Evolutionary conservation across 2,113 vertebrate genomes (phyloP).

Genomic region (Platysternon megacephalum): DNA sequence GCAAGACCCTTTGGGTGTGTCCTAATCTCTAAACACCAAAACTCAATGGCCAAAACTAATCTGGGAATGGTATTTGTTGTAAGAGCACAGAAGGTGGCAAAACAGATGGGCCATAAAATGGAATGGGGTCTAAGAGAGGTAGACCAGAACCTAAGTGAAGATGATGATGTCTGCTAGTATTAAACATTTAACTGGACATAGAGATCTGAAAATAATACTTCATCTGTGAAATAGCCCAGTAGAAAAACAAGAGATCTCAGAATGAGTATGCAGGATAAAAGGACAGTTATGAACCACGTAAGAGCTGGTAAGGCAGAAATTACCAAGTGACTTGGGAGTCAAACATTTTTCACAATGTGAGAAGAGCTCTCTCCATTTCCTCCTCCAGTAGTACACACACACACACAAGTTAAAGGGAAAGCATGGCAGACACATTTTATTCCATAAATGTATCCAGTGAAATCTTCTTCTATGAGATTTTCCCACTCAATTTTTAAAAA

Average conservation of each 20-base stretch:
- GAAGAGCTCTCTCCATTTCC: not conserved
- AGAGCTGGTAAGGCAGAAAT: too few species aligned
- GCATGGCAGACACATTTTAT: not conserved
- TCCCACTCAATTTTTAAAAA: not conserved
- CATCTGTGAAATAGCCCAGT: not conserved
- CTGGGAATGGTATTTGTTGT: not conserved
- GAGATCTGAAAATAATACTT: not conserved
- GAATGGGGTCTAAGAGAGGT: not conserved
- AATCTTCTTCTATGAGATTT: not conserved
- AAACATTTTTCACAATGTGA: not conserved
- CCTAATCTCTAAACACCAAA: not conserved
- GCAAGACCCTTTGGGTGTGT: not conserved
- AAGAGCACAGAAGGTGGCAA: not conserved
- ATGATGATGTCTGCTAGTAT: not conserved
- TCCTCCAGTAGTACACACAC: not conserved
- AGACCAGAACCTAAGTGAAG: not conserved
- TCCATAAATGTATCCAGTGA: too few species aligned
- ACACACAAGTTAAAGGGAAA: not conserved
- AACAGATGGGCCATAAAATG: not conserved
- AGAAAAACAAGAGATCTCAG: not conserved
- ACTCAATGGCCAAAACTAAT: not conserved
- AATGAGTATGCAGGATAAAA: not conserved
- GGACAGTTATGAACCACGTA: not conserved
- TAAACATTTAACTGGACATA: not conserved
- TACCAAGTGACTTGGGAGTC: not conserved